phyloP scores from a whole-genome alignment of 23 tunicate genomes.

The Clavelina lepadiformis region DNA sequence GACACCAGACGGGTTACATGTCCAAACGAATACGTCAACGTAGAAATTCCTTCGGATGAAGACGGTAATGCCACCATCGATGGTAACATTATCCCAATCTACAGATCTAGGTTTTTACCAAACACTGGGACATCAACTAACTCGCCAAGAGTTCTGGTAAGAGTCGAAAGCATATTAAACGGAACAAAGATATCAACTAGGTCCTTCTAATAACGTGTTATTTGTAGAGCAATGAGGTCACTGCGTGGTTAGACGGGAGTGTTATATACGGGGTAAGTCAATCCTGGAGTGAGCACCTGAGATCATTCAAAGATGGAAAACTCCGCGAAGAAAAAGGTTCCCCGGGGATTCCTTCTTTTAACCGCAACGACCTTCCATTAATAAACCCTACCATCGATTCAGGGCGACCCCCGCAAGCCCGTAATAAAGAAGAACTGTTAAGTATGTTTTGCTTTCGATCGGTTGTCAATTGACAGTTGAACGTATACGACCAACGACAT shows the following conservation, averaged over 20 bases:
- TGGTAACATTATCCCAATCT: conserved; percentile 57
- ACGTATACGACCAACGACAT: neutral
- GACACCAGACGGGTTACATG: conserved; percentile 69
- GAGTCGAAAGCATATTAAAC: neutral
- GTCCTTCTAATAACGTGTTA: neutral
- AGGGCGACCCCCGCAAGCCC: conserved; percentile 26
- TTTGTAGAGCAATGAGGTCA: conserved; percentile 68
- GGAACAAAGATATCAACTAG: neutral
- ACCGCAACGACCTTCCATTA: conserved; percentile 55
- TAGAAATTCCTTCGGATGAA: conserved; percentile 25
- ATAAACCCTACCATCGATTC: conserved; percentile 63
- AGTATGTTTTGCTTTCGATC: conserved; percentile 18
- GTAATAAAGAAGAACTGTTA: conserved; percentile 59
- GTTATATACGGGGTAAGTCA: conserved; percentile 81
- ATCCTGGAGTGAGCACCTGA: conserved; percentile 60
- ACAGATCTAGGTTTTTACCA: conserved; percentile 31
- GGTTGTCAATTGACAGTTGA: no score
- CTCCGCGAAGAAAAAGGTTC: conserved; percentile 18
- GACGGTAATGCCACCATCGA: neutral
- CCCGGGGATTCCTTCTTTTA: conserved; percentile 49
- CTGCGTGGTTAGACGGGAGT: conserved; percentile 92
- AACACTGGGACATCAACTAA: conserved; percentile 41
- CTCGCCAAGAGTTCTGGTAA: conserved; percentile 69
- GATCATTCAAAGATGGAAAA: conserved; percentile 57
- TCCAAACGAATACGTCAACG: conserved; percentile 72